Evolutionary conservation across 2,888 invertebrate genomes (phyloP), one percentile per base, ranked within the genome.

Genomic region (Sinohyriopsis cumingii): DNA sequence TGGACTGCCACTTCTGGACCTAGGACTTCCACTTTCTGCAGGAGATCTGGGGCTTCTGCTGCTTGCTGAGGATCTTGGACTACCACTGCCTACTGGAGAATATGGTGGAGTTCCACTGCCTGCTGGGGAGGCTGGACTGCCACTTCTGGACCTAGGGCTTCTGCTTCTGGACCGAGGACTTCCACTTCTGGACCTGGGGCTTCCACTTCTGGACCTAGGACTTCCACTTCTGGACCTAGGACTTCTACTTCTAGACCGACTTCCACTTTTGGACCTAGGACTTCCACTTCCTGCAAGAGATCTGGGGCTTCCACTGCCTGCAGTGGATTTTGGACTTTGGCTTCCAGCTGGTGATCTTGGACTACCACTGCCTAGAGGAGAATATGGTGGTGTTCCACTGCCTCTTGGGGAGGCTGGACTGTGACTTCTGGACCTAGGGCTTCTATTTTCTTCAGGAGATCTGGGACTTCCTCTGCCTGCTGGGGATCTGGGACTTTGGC

Each of bases 41-140:
- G 33, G 33, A 33, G 45, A 45, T 45, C 45, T 45, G 45, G 45
- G n/a, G 33, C 70, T 70, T 61, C 75, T 63, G 64, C 76, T 77
- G 22, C 71, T 68, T n/a, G 72, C 74, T 22, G 79, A 79, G n/a
- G 80, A 80, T 18, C 75, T 59, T 53, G 75, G 73, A 59, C 75
- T 77, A 28, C 75, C 71, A 62, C 70, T 75, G 7, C 79, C 75
- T 25, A 74, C 67, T n/a, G 81, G 81, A 15, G 79, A 79, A 53
- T 78, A 75, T 9, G 80, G 77, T 20, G 74, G 72, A 9, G 74
- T 79, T 20, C 75, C 73, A 62, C 71, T 75, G 53, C 77, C 69
- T 12, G 73, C 69, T 28, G 72, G 73, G 6, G 78, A 77, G 15
- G 65, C 67, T 20, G 63, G 73, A 60, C 62, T 62, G 19, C 69